phyloP scores from a whole-genome alignment of 2,888 invertebrate species.

The Rhopalosiphum nymphaeae region DNA sequence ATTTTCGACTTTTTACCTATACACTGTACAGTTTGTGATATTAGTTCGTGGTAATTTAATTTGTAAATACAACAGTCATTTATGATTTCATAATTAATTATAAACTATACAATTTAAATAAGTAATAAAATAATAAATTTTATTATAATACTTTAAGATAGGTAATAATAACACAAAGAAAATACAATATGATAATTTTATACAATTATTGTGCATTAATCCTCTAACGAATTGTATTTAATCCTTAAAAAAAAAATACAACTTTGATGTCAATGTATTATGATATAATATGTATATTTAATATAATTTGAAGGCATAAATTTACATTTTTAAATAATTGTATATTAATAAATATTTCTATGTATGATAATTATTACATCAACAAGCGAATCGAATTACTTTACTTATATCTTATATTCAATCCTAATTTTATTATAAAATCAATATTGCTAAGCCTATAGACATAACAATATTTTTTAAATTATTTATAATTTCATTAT shows the following conservation, averaged over 20 bases:
- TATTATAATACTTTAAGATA: not conserved
- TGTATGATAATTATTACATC: not conserved
- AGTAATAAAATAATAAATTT: not conserved
- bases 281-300: not conserved
- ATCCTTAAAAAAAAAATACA: not conserved
- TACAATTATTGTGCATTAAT: not conserved
- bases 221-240: not conserved
- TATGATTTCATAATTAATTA: not conserved
- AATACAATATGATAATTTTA: not conserved
- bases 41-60: not conserved
- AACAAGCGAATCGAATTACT: not conserved
- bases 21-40: not conserved
- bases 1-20: not conserved
- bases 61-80: not conserved
- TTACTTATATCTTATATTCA: not conserved
- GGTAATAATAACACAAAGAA: not conserved
- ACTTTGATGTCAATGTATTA: not conserved
- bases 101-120: not conserved
- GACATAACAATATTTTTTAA: not conserved
- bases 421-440: constrained; percentile 1
- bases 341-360: not conserved
- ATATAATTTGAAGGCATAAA: not conserved
- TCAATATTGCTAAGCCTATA: not conserved
- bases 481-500: not conserved
- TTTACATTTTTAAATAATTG: not conserved